Base-by-base conservation (phyloP, 35 echinoderm and acorn worm species). In the Holothuria glaberrima region DNA sequence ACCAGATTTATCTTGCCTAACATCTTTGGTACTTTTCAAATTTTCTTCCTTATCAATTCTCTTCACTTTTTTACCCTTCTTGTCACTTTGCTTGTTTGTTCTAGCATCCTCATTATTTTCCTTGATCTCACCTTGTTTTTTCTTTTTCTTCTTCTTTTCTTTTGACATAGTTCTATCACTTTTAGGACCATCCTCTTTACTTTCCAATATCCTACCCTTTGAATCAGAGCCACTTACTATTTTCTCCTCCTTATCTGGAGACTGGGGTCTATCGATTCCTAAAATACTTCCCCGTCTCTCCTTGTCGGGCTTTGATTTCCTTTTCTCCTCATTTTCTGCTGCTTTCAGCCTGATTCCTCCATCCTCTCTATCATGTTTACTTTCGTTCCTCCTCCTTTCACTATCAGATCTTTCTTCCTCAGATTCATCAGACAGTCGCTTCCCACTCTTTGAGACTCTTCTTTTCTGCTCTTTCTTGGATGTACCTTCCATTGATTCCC, bases 181-280 rank as follows among this genome's bases (percentile, higher is more conserved):
- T 10, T 21, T 21, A 12, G 44, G 50, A 22, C 29, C 44, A 2
- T 78, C 74, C 5, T 22, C 21, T 45, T 48, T 35, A 48, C 35
- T 48, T 22, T 78, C 50, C n/a, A 17, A 54, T 14, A 0, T 14
- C 50, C 16, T 54, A 5, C 13, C 41, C 38, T 78, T 78, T 14
- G n/a, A 12, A 12, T 22, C 20, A 48, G 74, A 9, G 9, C 50
- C 74, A 48, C 26, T 22, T 78, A 22, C 27, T 38, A 41, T 50
- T 48, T 78, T 78, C 50, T 78, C 50, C 74, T 50, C 50, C 17
- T 45, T 20, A 48, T 78, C 50, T 25, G 74, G 74, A 2, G 74
- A 78, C 38, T 41, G 38, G 29, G 50, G 38, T 21, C 74, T 16
- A 48, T 78, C 74, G 50, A 41, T 48, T 14, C 41, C 50, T 7